Conservation (phyloP, 2,113 vertebrate genomes). For the Xenopus laevis region DNA sequence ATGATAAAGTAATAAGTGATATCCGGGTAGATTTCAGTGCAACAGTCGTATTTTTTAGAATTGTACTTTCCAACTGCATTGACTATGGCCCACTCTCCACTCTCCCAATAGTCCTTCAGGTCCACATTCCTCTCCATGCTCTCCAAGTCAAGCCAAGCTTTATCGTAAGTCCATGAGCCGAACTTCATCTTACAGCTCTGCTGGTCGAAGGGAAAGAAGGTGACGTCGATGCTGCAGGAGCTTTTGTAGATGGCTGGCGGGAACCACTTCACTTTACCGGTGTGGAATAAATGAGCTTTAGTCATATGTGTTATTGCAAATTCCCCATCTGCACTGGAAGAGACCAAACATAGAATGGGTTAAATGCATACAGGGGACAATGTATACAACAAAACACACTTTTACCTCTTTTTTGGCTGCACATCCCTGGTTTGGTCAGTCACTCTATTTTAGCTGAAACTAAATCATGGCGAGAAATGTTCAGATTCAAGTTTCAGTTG, state of each 20-base stretch:
- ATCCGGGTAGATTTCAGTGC: conserved; percentile 90
- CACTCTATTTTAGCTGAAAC: no score
- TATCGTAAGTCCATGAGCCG: conserved; percentile 95
- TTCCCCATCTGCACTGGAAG: conserved; percentile 82
- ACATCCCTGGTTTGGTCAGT: no score
- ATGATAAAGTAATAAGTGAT: conserved; percentile 93
- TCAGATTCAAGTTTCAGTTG: no score
- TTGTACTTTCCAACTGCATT: conserved; percentile 85
- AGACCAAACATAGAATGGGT: background rate
- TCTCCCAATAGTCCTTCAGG: conserved; percentile 96
- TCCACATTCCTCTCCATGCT: conserved; percentile 82
- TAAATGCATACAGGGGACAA: no score
- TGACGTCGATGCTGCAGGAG: conserved; percentile 98
- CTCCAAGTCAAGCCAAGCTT: conserved; percentile 95
- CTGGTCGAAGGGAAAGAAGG: conserved; percentile 98
- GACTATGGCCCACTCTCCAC: conserved; percentile 94
- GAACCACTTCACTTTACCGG: conserved; percentile 82
- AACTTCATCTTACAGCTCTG: conserved; percentile 99
- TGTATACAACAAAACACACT: no score
- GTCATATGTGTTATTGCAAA: conserved; percentile 96
- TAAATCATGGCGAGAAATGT: no score
- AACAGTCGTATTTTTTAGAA: conserved; percentile 95
- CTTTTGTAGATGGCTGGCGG: conserved; percentile 97
- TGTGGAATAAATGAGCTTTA: conserved; percentile 86
- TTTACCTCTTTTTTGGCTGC: no score